Percentiles rank a stretch among this genome's conserved stretches.
Evolutionary conservation across 2,113 vertebrate genomes (phyloP).

Genomic region (Plecturocebus donacophilus): DNA sequence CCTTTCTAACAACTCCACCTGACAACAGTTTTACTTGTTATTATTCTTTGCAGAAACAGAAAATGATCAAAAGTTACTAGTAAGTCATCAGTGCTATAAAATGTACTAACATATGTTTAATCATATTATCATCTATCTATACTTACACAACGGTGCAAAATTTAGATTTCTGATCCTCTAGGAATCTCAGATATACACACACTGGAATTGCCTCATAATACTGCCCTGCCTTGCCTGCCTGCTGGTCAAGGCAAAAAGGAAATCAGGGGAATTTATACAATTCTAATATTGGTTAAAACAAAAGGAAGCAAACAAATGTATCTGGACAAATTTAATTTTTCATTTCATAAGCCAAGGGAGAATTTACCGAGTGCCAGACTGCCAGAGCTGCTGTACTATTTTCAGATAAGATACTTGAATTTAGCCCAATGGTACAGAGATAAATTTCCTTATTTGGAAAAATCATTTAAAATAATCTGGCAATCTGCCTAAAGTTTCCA

Average conservation of each 20-base stretch:
- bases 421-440: constrained; percentile 17
- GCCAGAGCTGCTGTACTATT: not conserved
- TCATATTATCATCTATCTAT: not conserved
- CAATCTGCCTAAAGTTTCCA: constrained; percentile 4
- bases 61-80: constrained; percentile 14
- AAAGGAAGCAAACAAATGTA: constrained; percentile 17
- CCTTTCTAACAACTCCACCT: not conserved
- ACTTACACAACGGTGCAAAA: not conserved
- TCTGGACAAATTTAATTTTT: constrained; percentile 10
- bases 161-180: not conserved
- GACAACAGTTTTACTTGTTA: not conserved
- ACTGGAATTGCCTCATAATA: not conserved
- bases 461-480: constrained; percentile 41
- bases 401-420: not conserved
- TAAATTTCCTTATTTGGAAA: constrained; percentile 18
- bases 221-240: not conserved
- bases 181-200: not conserved
- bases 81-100: constrained; percentile 34
- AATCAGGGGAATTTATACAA: constrained; percentile 19
- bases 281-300: not conserved
- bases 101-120: constrained; percentile 3
- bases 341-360: not conserved
- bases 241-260: not conserved
- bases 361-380: not conserved
- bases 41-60: constrained; percentile 9